These are phyloP conservation scores for Orthosia incerta DNA, from an alignment of 2,888 invertebrate genomes.

Conservation along the genomic window DNA sequence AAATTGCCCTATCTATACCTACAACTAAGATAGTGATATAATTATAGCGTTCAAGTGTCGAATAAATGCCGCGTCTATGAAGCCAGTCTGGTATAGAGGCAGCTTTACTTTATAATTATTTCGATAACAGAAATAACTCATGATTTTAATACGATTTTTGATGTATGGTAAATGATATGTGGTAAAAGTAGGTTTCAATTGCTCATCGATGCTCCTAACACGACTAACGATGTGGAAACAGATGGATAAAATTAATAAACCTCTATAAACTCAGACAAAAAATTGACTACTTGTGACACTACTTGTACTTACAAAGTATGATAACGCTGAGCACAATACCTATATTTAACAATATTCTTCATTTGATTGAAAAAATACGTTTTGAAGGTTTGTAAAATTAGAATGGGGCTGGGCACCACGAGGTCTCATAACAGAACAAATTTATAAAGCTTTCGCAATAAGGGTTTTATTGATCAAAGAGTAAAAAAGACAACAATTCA, in stretches of 20 bases:
- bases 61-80: constrained; percentile 44
- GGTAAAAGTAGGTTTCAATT: neutral
- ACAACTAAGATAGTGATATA: constrained; percentile 45
- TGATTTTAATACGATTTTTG: constrained; percentile 1
- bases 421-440: neutral
- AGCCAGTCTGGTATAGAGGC: constrained; percentile 30
- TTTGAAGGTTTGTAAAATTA: neutral
- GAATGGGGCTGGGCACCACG: neutral
- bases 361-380: neutral
- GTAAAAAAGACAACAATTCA: neutral
- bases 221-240: neutral
- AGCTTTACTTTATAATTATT: constrained; percentile 46
- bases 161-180: neutral
- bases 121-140: constrained; percentile 12
- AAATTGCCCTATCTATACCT: constrained; percentile 27
- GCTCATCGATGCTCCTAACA: neutral
- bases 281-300: neutral
- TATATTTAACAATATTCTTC: neutral
- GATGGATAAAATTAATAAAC: neutral
- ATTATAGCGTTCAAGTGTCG: constrained; percentile 51
- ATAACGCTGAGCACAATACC: neutral
- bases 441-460: neutral
- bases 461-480: no score
- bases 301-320: neutral
- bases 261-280: neutral